Percentiles rank a stretch among this genome's conserved stretches.
These are phyloP conservation scores for Odontothrips loti DNA, from an alignment of 2,888 invertebrate genomes.

Conservation along the genomic window DNA sequence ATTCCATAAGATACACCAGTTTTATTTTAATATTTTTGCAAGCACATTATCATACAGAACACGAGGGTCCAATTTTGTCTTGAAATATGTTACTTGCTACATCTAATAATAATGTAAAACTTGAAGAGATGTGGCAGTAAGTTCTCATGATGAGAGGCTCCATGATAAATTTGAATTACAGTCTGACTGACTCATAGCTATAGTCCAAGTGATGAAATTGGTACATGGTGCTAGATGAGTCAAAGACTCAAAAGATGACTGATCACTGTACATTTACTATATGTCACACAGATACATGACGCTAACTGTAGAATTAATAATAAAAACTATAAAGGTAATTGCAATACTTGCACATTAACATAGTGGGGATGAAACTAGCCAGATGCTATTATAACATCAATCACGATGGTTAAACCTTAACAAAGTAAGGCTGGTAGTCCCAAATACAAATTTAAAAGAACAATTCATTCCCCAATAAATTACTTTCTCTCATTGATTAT, in stretches of 20 bases:
- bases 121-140: constrained; percentile 23
- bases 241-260: neutral
- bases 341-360: constrained; percentile 20
- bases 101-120: constrained; percentile 21
- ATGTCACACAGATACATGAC: constrained; percentile 7
- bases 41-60: constrained; percentile 20
- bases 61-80: neutral
- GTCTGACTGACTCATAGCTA: constrained; percentile 9
- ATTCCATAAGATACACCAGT: constrained; percentile 7
- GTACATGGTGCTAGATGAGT: constrained; percentile 12
- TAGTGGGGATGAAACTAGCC: constrained; percentile 17
- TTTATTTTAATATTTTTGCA: constrained; percentile 9
- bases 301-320: constrained; percentile 11
- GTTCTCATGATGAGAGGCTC: neutral
- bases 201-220: constrained; percentile 3
- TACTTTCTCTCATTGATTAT: constrained; percentile 11
- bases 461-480: constrained; percentile 2
- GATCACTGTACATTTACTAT: constrained; percentile 18
- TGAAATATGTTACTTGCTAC: constrained; percentile 17
- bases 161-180: neutral
- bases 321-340: constrained; percentile 11
- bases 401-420: neutral
- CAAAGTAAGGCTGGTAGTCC: neutral
- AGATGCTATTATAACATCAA: neutral
- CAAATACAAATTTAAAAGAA: neutral